Conservation (phyloP, 2,113 vertebrate genomes). For the Psophia crepitans region DNA sequence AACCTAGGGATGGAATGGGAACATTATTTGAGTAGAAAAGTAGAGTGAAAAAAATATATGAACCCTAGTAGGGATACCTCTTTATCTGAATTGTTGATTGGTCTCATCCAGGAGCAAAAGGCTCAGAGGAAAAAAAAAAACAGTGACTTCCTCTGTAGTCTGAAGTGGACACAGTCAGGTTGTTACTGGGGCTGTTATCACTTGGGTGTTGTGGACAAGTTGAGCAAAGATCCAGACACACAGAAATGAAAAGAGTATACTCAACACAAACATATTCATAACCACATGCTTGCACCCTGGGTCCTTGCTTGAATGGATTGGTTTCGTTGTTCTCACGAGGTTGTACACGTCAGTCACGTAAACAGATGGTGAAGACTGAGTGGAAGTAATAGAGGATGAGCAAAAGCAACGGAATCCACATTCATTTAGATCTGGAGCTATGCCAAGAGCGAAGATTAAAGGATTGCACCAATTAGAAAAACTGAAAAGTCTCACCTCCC, state of each 20-base stretch:
- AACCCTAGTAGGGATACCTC: neutral
- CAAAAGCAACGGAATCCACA: neutral
- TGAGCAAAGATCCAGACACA: neutral
- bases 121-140: neutral
- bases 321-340: neutral
- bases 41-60: neutral
- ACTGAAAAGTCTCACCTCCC: neutral
- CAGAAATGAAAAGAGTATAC: neutral
- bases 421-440: neutral
- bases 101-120: neutral
- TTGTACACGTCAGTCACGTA: neutral
- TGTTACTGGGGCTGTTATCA: accelerated
- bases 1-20: neutral
- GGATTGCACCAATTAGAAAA: neutral
- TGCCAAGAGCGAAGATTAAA: neutral
- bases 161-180: neutral
- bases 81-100: neutral
- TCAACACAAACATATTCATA: neutral
- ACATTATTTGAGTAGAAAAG: neutral
- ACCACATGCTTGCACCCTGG: neutral
- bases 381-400: neutral
- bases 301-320: neutral
- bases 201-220: neutral
- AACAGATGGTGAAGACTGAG: neutral
- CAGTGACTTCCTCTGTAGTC: neutral